phyloP scores from a whole-genome alignment of 2,797 vertebrate species.

The Ambastaia sidthimunki region DNA sequence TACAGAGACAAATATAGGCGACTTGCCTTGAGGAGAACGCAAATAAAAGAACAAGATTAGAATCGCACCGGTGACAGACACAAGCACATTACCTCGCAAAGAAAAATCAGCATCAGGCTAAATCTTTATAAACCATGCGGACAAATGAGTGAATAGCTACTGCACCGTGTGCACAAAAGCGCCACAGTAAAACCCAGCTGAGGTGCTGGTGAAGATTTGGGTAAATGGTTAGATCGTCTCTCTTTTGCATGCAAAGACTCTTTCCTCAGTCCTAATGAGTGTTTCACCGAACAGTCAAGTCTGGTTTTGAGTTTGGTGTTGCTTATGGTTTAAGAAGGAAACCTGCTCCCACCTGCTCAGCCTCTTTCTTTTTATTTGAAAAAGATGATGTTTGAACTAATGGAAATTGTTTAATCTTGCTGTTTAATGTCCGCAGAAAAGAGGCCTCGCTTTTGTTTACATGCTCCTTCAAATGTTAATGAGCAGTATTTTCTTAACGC shows the following conservation, averaged over 20 bases:
- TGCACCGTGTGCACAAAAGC: background rate
- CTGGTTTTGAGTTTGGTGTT: constrained; percentile 19
- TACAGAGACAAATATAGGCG: background rate
- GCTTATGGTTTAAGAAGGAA: constrained; percentile 6
- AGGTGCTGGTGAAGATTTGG: background rate
- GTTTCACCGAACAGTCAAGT: background rate
- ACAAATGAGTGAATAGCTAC: background rate
- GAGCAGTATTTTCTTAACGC: constrained; percentile 21
- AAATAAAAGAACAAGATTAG: constrained; percentile 19
- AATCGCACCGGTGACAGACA: constrained; percentile 10
- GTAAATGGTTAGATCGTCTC: background rate
- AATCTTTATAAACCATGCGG: background rate
- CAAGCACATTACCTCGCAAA: constrained; percentile 10
- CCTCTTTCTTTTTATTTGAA: background rate
- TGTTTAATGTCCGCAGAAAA: background rate
- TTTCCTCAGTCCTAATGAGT: background rate
- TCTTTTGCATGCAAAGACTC: constrained; percentile 8
- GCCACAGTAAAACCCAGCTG: constrained; percentile 17
- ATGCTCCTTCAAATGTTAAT: constrained; percentile 29
- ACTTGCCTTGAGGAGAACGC: background rate
- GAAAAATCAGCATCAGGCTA: background rate
- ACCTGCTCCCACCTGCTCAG: constrained; percentile 35
- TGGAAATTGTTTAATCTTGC: background rate
- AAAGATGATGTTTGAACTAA: constrained; percentile 17
- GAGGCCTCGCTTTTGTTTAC: constrained; percentile 20